Evolutionary conservation across 2,797 vertebrate species (phyloP), one percentile per base, ranked within the genome.

Genomic region (Eulemur mongoz): DNA sequence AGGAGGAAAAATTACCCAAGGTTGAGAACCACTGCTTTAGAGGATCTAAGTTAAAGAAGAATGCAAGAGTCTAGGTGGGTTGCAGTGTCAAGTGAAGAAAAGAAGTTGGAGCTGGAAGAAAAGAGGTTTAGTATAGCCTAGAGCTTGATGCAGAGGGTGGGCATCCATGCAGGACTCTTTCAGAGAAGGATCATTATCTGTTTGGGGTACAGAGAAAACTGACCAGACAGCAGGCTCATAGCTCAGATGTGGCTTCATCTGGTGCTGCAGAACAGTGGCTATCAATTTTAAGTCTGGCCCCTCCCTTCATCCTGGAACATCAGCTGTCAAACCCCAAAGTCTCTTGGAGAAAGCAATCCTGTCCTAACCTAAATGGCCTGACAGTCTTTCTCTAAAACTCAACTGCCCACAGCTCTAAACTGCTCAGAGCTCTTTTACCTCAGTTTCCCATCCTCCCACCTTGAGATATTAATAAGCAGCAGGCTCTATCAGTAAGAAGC

Each of bases 31-130:
- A 70, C 52, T 87, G 59, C 38, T 93, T 3, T 54, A 52, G 23
- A 89, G 72, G 11, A 80, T 65, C 3, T 35, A 81, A 81, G 20
- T 79, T 94, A 87, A 92, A 93, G 82, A 94, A 59, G 14, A 86
- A 94, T 45, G 15, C 35, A 93, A 91, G 79, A 65, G n/a, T 76
- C 32, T 52, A 87, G 38, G 14, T 72, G 79, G 61, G 45, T 38
- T 93, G 30, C 4, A 59, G 86, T 65, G 40, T 25, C 30, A 22
- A 61, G n/a, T 48, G 90, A 91, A 22, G 30, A 87, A 81, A 76
- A 82, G 32, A 89, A 81, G 45, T 20, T 59, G 59, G 67, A 90
- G 40, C 32, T 52, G 69, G 76, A 57, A 79, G n/a, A 65, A 91
- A 59, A 32, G 13, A 59, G 40, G 43, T 50, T 75, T 69, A 30